phyloP scores from a whole-genome alignment of 2,888 invertebrate genomes.

The Meteorus cinctellus region DNA sequence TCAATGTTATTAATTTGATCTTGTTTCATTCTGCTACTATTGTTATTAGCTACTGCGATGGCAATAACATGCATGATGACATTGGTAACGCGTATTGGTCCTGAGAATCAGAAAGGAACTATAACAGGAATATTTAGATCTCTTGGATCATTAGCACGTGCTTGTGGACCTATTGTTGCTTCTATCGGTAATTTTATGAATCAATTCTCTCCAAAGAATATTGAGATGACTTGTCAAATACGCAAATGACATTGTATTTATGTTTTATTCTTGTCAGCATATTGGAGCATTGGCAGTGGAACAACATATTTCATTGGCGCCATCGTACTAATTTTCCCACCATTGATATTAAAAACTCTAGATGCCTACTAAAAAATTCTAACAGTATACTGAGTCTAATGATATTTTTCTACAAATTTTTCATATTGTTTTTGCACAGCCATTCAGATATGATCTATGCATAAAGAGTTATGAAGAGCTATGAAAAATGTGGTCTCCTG shows the following conservation, averaged over 20 bases:
- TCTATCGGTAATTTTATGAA: constrained; percentile 72
- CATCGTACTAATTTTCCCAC: constrained; percentile 83
- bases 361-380: constrained; percentile 31
- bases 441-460: too few species aligned
- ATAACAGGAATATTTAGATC: constrained; percentile 96
- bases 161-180: constrained; percentile 91
- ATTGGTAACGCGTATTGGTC: constrained; percentile 89
- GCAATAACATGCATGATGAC: constrained; percentile 97
- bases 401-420: constrained; percentile 10
- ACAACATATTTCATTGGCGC: constrained; percentile 89
- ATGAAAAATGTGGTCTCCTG: too few species aligned
- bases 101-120: constrained; percentile 89
- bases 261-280: constrained; percentile 76
- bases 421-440: too few species aligned
- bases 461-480: too few species aligned
- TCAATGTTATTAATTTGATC: background rate
- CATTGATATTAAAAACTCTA: constrained; percentile 76
- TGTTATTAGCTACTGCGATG: constrained; percentile 84
- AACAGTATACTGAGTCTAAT: background rate
- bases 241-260: constrained; percentile 5
- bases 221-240: background rate
- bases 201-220: constrained; percentile 23
- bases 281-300: constrained; percentile 92
- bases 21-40: constrained; percentile 20
- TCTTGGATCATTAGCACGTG: constrained; percentile 93